Conservation (phyloP, 2,797 vertebrate species). For the Syngnathus rostellatus region DNA sequence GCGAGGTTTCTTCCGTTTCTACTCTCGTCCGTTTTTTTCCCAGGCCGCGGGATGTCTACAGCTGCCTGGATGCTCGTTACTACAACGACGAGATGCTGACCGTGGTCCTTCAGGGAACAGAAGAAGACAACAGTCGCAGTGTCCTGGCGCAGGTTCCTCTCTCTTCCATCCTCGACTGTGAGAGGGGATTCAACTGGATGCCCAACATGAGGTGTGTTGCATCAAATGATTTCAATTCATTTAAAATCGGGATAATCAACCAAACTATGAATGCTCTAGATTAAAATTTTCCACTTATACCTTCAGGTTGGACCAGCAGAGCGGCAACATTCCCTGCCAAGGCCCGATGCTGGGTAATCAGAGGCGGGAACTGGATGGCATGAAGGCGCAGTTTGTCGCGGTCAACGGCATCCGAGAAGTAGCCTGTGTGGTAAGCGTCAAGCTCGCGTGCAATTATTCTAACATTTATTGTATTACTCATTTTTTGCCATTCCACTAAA, state of each 20-base stretch:
- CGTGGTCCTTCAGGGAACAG: constrained; percentile 76
- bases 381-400: constrained; percentile 93
- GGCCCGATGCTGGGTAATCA: constrained; percentile 79
- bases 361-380: constrained; percentile 90
- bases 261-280: background rate
- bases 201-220: constrained; percentile 69
- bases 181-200: constrained; percentile 75
- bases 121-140: constrained; percentile 72
- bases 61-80: constrained; percentile 89
- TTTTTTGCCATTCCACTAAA: background rate
- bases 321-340: constrained; percentile 66
- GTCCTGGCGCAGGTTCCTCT: constrained; percentile 85
- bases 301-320: constrained; percentile 82
- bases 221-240: no score
- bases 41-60: constrained; percentile 65
- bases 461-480: background rate
- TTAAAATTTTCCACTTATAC: background rate
- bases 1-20: background rate
- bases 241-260: no score
- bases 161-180: constrained; percentile 69
- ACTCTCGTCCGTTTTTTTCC: background rate
- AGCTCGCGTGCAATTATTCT: background rate
- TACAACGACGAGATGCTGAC: constrained; percentile 93
- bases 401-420: constrained; percentile 95
- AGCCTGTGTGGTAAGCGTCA: constrained; percentile 85